Percentiles rank a stretch among this genome's conserved stretches.
Conservation (phyloP, 1,140 invertebrate genomes). For the Nomia melanderi region DNA sequence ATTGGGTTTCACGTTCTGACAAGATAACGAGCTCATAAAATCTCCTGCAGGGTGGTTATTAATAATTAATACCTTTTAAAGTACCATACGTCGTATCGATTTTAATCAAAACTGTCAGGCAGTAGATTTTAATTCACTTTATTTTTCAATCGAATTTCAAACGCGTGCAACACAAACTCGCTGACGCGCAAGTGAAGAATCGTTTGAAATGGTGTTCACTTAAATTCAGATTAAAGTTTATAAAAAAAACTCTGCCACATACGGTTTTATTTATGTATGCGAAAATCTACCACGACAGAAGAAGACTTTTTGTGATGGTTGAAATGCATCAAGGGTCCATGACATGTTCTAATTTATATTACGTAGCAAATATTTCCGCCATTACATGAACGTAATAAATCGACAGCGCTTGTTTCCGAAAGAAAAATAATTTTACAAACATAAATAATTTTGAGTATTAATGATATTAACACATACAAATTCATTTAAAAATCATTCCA, state of each 20-base stretch:
- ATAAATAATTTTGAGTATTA: neutral
- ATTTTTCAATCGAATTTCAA: neutral
- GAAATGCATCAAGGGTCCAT: neutral
- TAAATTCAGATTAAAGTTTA: conserved; percentile 10
- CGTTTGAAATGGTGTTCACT: neutral
- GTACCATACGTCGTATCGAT: no score
- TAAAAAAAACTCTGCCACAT: neutral
- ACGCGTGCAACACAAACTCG: no score
- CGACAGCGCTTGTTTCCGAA: no score
- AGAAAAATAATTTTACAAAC: neutral
- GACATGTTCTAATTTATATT: conserved; percentile 2
- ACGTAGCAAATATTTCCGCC: neutral
- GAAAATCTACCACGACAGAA: neutral
- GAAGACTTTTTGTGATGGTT: neutral
- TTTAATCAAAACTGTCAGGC: no score
- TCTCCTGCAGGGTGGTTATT: no score
- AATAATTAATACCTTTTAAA: no score
- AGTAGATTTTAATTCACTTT: neutral
- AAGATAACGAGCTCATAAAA: no score
- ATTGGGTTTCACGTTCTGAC: no score
- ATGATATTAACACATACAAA: neutral
- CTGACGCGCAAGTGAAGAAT: no score
- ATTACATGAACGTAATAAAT: neutral
- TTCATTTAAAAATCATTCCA: neutral
- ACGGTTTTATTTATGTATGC: neutral